A percentile compares a stretch with the other conserved stretches of the same genome.
Evolutionary conservation across 2,888 invertebrate species (phyloP).

Genomic region (Tetheella fluctuosa): DNA sequence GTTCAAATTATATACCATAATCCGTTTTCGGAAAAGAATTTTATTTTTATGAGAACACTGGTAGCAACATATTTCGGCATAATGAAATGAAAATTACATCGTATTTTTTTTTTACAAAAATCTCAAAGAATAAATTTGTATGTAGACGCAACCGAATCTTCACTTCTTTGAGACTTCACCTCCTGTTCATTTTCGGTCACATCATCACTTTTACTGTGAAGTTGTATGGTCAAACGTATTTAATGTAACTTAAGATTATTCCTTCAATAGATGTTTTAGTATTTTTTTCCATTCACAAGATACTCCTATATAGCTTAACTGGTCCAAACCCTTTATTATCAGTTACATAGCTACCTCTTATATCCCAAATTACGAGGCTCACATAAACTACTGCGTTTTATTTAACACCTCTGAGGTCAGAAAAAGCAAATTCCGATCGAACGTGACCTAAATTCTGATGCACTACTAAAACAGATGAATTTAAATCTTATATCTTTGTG

Average conservation of each 20-base stretch:
- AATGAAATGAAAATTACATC: background rate
- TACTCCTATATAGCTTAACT: background rate
- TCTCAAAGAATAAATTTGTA: too few species aligned
- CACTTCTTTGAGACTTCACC: too few species aligned
- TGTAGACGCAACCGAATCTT: too few species aligned
- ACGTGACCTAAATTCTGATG: conserved; percentile 15
- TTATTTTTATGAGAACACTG: background rate
- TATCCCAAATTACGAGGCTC: background rate
- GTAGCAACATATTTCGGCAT: background rate
- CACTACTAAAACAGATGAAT: background rate
- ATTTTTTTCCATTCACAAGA: too few species aligned
- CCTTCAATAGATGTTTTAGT: too few species aligned
- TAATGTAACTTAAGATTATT: too few species aligned
- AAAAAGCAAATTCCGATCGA: conserved; percentile 15
- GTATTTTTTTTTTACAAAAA: too few species aligned
- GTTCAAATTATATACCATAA: conserved; percentile 12
- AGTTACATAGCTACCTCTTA: background rate
- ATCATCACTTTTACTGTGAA: too few species aligned
- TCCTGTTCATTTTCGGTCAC: too few species aligned
- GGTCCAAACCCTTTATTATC: background rate
- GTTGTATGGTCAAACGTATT: too few species aligned
- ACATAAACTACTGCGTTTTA: conserved; percentile 12
- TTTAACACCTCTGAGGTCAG: conserved; percentile 13
- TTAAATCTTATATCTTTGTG: background rate
- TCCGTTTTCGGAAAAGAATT: conserved; percentile 7